phyloP scores from a whole-genome alignment of 2,113 vertebrate genomes.

The Aplodontia rufa region DNA sequence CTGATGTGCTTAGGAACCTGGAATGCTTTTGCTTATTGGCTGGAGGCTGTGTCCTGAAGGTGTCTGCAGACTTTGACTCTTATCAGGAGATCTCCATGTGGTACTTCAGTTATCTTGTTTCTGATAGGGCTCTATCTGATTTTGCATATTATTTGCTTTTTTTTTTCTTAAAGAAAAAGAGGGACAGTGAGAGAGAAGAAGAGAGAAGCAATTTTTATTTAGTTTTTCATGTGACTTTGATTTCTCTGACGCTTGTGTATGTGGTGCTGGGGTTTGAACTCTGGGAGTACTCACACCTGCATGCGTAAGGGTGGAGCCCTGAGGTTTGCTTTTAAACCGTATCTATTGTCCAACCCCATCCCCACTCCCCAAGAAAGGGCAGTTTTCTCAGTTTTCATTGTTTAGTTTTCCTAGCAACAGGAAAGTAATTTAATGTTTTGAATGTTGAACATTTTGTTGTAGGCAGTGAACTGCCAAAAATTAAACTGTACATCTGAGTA shows the following conservation, averaged over 20 bases:
- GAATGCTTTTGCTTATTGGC: background rate
- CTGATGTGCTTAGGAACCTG: background rate
- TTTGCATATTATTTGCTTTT: background rate
- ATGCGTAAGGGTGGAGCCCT: too few species aligned
- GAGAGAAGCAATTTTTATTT: too few species aligned
- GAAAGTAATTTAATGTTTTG: background rate
- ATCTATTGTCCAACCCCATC: too few species aligned
- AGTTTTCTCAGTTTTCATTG: background rate
- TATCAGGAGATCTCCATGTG: background rate
- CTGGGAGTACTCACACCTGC: too few species aligned
- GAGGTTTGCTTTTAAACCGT: background rate
- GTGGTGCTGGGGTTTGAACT: too few species aligned
- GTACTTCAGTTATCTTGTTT: background rate
- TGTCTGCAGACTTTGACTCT: background rate
- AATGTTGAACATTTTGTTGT: background rate
- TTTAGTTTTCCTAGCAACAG: background rate
- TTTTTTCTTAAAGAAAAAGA: too few species aligned
- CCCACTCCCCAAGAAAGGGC: too few species aligned
- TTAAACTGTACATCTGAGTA: background rate
- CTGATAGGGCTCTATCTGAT: background rate
- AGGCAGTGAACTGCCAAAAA: background rate
- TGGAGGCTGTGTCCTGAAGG: background rate
- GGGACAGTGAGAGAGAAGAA: too few species aligned
- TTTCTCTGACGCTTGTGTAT: too few species aligned
- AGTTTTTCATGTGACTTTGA: too few species aligned